These are phyloP conservation scores for Aeoliscus strigatus DNA, from an alignment of 2,797 vertebrate species.

Conservation along the genomic window DNA sequence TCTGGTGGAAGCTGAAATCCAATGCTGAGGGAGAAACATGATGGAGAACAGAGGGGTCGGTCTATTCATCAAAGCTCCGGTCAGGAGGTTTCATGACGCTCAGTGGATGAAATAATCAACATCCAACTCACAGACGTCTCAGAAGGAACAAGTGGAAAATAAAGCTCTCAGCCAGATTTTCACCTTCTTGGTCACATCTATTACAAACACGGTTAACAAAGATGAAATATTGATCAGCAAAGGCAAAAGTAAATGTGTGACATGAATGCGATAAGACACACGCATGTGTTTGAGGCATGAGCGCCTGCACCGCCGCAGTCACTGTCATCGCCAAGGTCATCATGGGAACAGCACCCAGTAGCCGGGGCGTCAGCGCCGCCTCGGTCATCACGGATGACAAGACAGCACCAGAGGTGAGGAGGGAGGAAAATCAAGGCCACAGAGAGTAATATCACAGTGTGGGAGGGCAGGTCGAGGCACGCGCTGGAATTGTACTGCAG, in stretches of 20 bases:
- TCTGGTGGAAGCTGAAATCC: constrained; percentile 23
- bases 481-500: neutral
- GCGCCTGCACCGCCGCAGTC: constrained; percentile 41
- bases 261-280: constrained; percentile 27
- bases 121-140: constrained; percentile 25
- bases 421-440: neutral
- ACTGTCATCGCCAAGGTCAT: constrained; percentile 58
- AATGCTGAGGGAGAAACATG: constrained; percentile 26
- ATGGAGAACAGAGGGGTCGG: constrained; percentile 53
- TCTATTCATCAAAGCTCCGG: constrained; percentile 47
- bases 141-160: constrained; percentile 17
- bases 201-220: constrained; percentile 26
- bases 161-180: constrained; percentile 1
- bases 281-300: constrained; percentile 34
- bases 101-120: constrained; percentile 38
- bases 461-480: constrained; percentile 1
- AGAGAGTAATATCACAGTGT: constrained; percentile 4
- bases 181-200: constrained; percentile 7
- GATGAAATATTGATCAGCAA: constrained; percentile 56
- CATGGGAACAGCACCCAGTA: constrained; percentile 16
- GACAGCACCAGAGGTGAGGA: constrained; percentile 36
- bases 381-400: constrained; percentile 48
- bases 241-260: constrained; percentile 24
- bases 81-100: constrained; percentile 30
- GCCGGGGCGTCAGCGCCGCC: constrained; percentile 28